phyloP scores from a whole-genome alignment of 2,113 vertebrate genomes.

The Garra rufa region DNA sequence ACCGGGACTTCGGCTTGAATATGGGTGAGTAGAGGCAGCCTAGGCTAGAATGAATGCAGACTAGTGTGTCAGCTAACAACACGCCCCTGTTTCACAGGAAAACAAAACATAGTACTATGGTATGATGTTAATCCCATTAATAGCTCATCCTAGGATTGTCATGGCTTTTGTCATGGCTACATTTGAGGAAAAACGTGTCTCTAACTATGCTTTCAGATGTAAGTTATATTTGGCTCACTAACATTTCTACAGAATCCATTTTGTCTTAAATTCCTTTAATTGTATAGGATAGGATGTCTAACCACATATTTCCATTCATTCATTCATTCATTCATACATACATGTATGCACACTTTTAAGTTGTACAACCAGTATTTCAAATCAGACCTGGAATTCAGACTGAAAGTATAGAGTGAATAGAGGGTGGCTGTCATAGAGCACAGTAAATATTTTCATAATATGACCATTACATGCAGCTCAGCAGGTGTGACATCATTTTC shows the following conservation, averaged over 20 bases:
- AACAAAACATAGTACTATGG: not conserved
- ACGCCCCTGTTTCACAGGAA: not conserved
- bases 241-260: not conserved
- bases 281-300: not conserved
- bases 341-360: not conserved
- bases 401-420: not conserved
- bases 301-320: constrained; percentile 4
- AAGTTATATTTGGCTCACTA: not conserved
- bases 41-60: not conserved
- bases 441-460: not conserved
- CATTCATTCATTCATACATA: not conserved
- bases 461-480: not conserved
- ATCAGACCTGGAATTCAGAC: not conserved
- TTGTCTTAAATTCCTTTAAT: not conserved
- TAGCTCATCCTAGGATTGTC: constrained; percentile 26
- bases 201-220: not conserved
- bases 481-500: not conserved
- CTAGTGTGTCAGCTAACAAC: not conserved
- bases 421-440: not conserved
- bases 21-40: constrained; percentile 81
- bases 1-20: constrained; percentile 80
- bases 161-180: not conserved
- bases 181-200: not conserved
- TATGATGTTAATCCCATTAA: constrained; percentile 19
- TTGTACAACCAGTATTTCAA: not conserved